Evolutionary conservation across 30 jellyfish, hydroid and myxozoan species (phyloP).

Genomic region (Sanderia malayensis): DNA sequence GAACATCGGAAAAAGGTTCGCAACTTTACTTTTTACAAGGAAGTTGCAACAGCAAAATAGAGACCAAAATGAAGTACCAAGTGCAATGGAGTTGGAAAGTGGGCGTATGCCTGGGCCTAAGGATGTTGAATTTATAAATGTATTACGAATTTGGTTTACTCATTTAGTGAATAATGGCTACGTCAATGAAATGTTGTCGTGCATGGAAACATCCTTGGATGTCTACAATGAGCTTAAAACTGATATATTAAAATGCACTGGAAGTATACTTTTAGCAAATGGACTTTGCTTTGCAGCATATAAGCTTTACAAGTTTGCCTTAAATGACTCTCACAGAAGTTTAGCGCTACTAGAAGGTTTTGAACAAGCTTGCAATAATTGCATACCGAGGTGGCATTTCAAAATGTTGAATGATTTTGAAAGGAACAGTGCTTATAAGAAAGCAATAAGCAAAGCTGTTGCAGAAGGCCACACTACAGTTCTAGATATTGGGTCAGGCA

Average conservation of each 20-base stretch:
- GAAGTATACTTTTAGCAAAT: constrained; percentile 12
- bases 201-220: constrained; percentile 68
- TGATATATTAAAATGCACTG: constrained; percentile 42
- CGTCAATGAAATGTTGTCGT: constrained; percentile 20
- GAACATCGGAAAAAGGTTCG: constrained; percentile 36
- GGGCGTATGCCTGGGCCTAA: not conserved
- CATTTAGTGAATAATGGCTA: constrained; percentile 20
- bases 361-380: constrained; percentile 50
- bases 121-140: constrained; percentile 48
- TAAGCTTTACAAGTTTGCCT: constrained; percentile 3
- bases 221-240: constrained; percentile 30
- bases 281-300: constrained; percentile 36
- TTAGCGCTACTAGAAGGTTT: constrained; percentile 41
- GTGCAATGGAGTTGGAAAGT: too few relatives aligned
- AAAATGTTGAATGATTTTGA: constrained; percentile 80
- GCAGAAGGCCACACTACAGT: constrained; percentile 32
- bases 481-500: constrained; percentile 90
- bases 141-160: constrained; percentile 48
- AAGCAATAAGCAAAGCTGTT: constrained; percentile 61
- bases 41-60: too few relatives aligned
- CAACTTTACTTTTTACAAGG: constrained; percentile 19
- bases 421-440: constrained; percentile 54
- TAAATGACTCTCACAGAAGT: constrained; percentile 1
- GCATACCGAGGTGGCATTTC: constrained; percentile 87
- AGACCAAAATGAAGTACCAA: not conserved